Percentiles rank a stretch among this genome's conserved stretches.
phyloP scores from a whole-genome alignment of 2,113 vertebrate species.

The Anguilla rostrata region DNA sequence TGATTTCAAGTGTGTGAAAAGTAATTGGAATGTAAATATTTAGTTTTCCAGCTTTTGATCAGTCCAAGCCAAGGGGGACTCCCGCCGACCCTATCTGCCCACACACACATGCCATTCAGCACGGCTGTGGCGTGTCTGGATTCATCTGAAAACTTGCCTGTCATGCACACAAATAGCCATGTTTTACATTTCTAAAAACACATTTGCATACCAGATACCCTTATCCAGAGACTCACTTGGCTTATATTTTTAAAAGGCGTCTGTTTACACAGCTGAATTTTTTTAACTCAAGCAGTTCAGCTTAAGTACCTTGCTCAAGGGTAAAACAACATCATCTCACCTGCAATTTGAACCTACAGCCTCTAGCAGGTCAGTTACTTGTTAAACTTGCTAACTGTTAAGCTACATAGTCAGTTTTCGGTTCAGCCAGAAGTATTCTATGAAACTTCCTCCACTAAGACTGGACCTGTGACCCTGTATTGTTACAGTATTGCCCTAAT shows the following conservation, averaged over 20 bases:
- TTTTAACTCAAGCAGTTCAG: background rate
- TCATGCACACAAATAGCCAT: background rate
- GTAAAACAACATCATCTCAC: background rate
- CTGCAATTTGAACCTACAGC: background rate
- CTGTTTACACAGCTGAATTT: background rate
- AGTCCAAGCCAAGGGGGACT: background rate
- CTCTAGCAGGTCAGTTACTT: background rate
- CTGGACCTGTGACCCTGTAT: background rate
- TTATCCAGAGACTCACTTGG: background rate
- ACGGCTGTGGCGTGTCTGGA: background rate
- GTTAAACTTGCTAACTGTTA: background rate
- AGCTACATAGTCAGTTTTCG: background rate
- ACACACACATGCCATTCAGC: background rate
- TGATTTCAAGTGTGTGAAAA: background rate
- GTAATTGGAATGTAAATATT: background rate
- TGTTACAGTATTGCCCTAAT: background rate
- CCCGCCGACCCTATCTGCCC: too few relatives aligned
- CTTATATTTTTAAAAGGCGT: background rate
- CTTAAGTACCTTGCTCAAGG: background rate
- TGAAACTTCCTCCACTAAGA: background rate
- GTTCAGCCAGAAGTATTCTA: background rate
- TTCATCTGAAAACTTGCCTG: background rate
- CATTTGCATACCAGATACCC: background rate
- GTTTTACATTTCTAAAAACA: background rate
- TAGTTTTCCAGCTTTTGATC: background rate